A percentile compares a stretch with the other conserved stretches of the same genome.
Conservation (phyloP, 2,888 invertebrate species). For the Polyommatus icarus region DNA sequence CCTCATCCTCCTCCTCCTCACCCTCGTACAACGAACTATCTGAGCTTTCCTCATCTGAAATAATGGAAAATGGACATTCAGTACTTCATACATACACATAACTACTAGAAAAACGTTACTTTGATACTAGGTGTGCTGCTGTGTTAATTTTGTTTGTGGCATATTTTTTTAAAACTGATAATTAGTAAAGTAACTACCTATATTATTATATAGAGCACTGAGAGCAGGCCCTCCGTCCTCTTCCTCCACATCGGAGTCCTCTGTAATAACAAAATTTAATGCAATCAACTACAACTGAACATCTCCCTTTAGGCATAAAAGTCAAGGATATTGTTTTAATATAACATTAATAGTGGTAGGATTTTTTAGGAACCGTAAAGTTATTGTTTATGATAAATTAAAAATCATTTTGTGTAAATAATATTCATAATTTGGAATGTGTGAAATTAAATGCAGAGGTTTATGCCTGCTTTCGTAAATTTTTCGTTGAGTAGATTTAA, state of each 20-base stretch:
- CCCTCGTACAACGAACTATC: slow-evolving; percentile 70
- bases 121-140: background rate
- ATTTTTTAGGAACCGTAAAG: background rate
- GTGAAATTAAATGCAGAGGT: background rate
- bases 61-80: slow-evolving; percentile 26
- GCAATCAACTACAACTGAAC: slow-evolving; percentile 44
- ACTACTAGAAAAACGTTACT: background rate
- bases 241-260: slow-evolving; percentile 82
- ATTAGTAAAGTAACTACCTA: slow-evolving; percentile 66
- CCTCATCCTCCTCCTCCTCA: slow-evolving; percentile 72
- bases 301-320: background rate
- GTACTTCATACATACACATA: background rate
- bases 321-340: background rate
- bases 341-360: no score
- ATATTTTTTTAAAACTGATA: background rate
- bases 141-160: background rate
- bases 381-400: background rate
- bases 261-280: slow-evolving; percentile 26
- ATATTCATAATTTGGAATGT: background rate
- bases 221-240: slow-evolving; percentile 84
- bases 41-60: slow-evolving; percentile 72
- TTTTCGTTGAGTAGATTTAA: background rate
- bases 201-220: slow-evolving; percentile 84
- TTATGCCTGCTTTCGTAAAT: background rate
- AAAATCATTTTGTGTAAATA: background rate